Conservation (phyloP, 2,888 invertebrate species). For the Parnassius orleans region DNA sequence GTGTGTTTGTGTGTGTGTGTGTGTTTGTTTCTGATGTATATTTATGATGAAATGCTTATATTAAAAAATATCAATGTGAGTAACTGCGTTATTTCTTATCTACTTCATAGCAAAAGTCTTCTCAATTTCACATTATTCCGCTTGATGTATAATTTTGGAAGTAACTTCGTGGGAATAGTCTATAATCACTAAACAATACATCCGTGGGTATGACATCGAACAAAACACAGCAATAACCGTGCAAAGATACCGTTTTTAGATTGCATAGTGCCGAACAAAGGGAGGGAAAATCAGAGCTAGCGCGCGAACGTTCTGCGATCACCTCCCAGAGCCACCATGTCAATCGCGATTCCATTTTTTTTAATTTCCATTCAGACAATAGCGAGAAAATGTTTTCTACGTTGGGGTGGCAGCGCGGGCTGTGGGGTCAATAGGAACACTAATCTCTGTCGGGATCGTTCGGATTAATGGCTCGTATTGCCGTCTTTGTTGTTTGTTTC, state of each 20-base stretch:
- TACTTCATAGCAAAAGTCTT: background rate
- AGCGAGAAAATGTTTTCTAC: slow-evolving; percentile 72
- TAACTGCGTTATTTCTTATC: too few relatives aligned
- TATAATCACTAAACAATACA: slow-evolving; percentile 50
- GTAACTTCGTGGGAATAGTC: slow-evolving; percentile 13
- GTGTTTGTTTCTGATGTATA: too few relatives aligned
- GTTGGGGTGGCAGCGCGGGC: slow-evolving; percentile 50
- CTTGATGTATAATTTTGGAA: slow-evolving; percentile 4
- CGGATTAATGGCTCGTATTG: slow-evolving; percentile 76
- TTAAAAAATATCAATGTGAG: too few relatives aligned
- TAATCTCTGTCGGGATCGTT: slow-evolving; percentile 75
- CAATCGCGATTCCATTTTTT: slow-evolving; percentile 70
- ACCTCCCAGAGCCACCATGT: slow-evolving; percentile 54
- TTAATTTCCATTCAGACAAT: slow-evolving; percentile 70
- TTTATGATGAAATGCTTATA: too few relatives aligned
- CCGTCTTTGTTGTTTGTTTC: slow-evolving; percentile 72
- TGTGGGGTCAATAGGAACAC: slow-evolving; percentile 66
- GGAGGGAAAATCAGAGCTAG: slow-evolving; percentile 46
- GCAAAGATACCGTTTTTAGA: slow-evolving; percentile 24
- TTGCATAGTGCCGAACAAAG: slow-evolving; percentile 45
- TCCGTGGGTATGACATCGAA: slow-evolving; percentile 35
- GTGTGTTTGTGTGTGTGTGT: too few relatives aligned
- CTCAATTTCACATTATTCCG: background rate
- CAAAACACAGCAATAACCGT: slow-evolving; percentile 5
- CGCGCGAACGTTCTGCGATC: slow-evolving; percentile 27